These are phyloP conservation scores for Heterohyrax brucei DNA, from an alignment of 2,797 vertebrate species.

Conservation along the genomic window DNA sequence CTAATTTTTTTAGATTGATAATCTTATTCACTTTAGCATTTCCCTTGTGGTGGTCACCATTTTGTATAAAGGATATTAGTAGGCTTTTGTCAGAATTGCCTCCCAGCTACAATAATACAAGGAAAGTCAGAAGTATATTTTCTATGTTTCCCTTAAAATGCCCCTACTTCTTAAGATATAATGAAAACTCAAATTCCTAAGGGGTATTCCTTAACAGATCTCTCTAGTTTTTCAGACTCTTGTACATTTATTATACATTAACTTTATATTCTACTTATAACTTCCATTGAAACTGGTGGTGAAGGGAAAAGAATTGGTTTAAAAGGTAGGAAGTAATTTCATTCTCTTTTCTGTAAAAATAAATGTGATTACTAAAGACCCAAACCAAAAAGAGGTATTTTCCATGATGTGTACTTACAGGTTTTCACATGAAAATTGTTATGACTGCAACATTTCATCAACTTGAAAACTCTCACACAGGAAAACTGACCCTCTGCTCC, in stretches of 20 bases:
- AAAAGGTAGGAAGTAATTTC: neutral
- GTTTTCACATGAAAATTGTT: neutral
- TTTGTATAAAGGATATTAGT: neutral
- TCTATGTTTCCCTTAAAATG: neutral
- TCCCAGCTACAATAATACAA: neutral
- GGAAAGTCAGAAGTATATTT: neutral
- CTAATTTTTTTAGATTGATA: neutral
- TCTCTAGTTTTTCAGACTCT: neutral
- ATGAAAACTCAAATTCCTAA: neutral
- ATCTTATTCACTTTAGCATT: neutral
- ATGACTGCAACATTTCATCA: slow-evolving; percentile 32
- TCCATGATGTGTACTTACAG: neutral
- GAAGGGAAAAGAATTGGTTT: neutral
- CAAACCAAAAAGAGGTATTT: neutral
- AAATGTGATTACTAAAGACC: slow-evolving; percentile 20
- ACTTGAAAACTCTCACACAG: neutral
- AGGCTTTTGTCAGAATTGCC: neutral
- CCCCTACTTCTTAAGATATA: neutral
- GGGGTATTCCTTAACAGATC: neutral
- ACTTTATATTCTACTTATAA: slow-evolving; percentile 36
- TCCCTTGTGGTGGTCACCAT: neutral
- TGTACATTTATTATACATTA: neutral
- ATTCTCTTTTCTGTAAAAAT: slow-evolving; percentile 7
- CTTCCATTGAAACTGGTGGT: neutral
- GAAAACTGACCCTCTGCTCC: neutral